Evolutionary conservation across 2,113 vertebrate genomes (phyloP).

Genomic region (Gymnarchus niloticus): DNA sequence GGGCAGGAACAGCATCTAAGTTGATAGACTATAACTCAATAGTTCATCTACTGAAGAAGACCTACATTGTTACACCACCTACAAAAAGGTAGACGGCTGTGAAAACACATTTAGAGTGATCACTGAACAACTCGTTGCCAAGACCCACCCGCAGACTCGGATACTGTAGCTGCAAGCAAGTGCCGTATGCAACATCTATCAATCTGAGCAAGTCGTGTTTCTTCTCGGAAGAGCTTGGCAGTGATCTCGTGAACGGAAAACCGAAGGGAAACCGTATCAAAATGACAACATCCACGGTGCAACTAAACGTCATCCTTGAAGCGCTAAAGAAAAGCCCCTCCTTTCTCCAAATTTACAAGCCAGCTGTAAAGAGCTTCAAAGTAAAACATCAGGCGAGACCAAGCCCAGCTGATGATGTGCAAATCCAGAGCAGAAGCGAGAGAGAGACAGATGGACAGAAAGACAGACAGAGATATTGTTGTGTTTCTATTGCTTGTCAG

Average conservation of each 20-base stretch:
- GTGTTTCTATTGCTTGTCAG: constrained; percentile 67
- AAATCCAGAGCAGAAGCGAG: constrained; percentile 22
- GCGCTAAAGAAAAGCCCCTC: neutral
- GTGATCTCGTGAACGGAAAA: constrained; percentile 48
- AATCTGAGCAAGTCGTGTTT: constrained; percentile 16
- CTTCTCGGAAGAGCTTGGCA: constrained; percentile 49
- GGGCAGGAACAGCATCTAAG: neutral
- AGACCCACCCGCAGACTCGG: neutral
- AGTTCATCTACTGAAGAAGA: neutral
- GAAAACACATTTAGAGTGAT: neutral
- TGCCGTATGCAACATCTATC: constrained; percentile 21
- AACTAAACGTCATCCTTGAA: neutral
- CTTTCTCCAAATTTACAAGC: constrained; percentile 17
- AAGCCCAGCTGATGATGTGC: constrained; percentile 24
- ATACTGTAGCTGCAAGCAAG: constrained; percentile 29
- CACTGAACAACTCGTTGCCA: neutral
- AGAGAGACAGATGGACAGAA: neutral
- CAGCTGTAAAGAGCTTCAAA: constrained; percentile 20
- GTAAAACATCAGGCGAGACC: constrained; percentile 19
- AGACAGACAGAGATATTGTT: constrained; percentile 30
- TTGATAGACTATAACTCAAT: neutral
- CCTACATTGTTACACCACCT: neutral
- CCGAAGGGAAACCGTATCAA: neutral
- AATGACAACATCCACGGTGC: constrained; percentile 8
- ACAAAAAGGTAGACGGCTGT: neutral